Percentiles rank a stretch among this genome's conserved stretches.
These are phyloP conservation scores for Tiliqua scincoides DNA, from an alignment of 2,113 vertebrate species.

Conservation along the genomic window DNA sequence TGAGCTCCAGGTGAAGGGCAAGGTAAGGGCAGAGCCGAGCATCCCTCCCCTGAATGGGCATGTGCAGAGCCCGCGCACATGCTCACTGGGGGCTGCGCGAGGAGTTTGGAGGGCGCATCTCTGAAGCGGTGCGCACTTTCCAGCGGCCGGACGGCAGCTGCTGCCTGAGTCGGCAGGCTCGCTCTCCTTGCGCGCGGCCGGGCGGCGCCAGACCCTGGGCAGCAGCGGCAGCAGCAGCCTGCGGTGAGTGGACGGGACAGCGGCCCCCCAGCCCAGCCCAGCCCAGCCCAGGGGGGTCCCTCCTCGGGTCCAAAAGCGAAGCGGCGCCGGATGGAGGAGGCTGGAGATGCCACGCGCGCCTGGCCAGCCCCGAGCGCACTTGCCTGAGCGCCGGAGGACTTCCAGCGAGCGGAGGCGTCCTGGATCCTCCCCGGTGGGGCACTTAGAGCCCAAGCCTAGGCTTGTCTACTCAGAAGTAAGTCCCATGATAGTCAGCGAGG, in stretches of 20 bases:
- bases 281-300: too few relatives aligned
- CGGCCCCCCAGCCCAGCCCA: not conserved
- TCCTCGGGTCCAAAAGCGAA: not conserved
- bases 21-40: slow-evolving; percentile 44
- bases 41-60: slow-evolving; percentile 44
- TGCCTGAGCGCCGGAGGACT: not conserved
- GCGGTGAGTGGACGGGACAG: slow-evolving; percentile 42
- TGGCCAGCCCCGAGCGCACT: not conserved
- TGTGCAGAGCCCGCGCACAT: slow-evolving; percentile 53
- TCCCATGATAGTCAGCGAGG: too few relatives aligned
- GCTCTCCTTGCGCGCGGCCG: not conserved
- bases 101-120: slow-evolving; percentile 41
- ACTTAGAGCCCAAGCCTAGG: too few relatives aligned
- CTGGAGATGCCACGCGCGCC: not conserved
- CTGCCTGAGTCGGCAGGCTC: not conserved
- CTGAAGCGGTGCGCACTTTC: slow-evolving; percentile 23
- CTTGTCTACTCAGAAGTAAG: too few relatives aligned
- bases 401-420: too few relatives aligned
- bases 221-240: too few relatives aligned
- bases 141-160: not conserved
- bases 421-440: not conserved
- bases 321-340: not conserved
- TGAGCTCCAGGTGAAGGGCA: slow-evolving; percentile 22
- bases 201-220: slow-evolving; percentile 34
- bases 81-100: slow-evolving; percentile 53